Base-by-base conservation (phyloP, 2,797 vertebrate species). In the Bovichtus variegatus region DNA sequence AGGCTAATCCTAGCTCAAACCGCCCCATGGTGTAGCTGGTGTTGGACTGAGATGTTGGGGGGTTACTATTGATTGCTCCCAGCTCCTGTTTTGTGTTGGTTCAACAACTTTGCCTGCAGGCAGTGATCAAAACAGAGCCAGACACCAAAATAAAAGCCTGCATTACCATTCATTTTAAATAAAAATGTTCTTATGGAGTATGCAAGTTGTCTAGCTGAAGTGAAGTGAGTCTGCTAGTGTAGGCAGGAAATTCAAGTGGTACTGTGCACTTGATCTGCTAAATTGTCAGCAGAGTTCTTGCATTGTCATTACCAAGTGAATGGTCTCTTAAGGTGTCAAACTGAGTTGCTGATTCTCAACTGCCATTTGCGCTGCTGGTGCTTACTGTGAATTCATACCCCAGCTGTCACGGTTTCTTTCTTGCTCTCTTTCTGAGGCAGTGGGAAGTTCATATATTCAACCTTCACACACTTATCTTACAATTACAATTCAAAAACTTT, bases 401-500 rank as follows among this genome's bases (percentile, higher is more conserved):
- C 13, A 46, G 16, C 6, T 41, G 10, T 27, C 15, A 13, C 18
- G 0, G 1, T 6, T 21, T 36, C 21, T 53, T 38, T 46, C 5
- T 47, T 36, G 38, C 19, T 66, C 10, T 19, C 54, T 73, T 46
- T 64, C 59, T 36, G 64, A 64, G 53, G 54, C 46, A n/a, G 43
- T 63, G 29, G 34, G 10, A 71, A 46, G 49, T 46, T 61, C 1
- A 19, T 63, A 31, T 51, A 50, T 36, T 44, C 19, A 29, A 44
- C 60, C 65, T 27, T 38, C 75, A 60, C 41, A 66, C 54, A 44
- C 60, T 29, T 29, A 41, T 31, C 18, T 40, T 50, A 38, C 19
- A 74, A 76, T 81, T 57, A 66, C 31, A 53, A 76, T 72, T 46
- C 3, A 46, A 72, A 76, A 68, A 29, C 7, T 63, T 71, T 67